Evolutionary conservation across 2,888 invertebrate genomes (phyloP).

Genomic region (Dendrolimus houi): DNA sequence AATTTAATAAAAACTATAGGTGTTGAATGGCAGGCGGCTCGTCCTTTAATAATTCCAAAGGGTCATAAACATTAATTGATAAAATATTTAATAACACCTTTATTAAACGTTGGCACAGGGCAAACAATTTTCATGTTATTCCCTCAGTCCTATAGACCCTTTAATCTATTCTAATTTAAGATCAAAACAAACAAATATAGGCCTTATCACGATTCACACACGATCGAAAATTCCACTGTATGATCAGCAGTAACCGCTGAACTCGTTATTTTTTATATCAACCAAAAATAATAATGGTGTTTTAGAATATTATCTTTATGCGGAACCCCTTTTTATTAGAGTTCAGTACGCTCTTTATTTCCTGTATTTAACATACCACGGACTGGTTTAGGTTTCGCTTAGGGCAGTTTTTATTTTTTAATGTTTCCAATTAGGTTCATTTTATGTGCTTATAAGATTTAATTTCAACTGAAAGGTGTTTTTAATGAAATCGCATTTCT

Average conservation of each 20-base stretch:
- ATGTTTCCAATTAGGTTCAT: no score
- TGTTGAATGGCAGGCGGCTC: no score
- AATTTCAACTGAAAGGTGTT: no score
- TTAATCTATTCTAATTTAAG: constrained; percentile 28
- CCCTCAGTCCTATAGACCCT: neutral
- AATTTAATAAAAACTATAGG: no score
- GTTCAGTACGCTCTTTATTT: constrained; percentile 16
- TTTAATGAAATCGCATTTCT: no score
- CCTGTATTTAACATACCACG: constrained; percentile 5
- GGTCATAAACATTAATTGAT: neutral
- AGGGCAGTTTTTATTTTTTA: no score
- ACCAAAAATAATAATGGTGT: constrained; percentile 44
- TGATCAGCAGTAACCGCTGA: constrained; percentile 17
- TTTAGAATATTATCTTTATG: constrained; percentile 44
- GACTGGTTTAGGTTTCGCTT: constrained; percentile 2
- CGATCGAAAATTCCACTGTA: constrained; percentile 17
- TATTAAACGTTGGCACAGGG: neutral
- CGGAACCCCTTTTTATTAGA: constrained; percentile 25
- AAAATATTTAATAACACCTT: neutral
- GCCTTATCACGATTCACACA: constrained; percentile 22
- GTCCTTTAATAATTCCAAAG: neutral
- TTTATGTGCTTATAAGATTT: no score
- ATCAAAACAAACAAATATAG: constrained; percentile 19
- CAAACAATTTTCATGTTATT: neutral
- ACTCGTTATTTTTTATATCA: constrained; percentile 51